phyloP scores from a whole-genome alignment of 1,140 invertebrate species.

The Penaeus chinensis region DNA sequence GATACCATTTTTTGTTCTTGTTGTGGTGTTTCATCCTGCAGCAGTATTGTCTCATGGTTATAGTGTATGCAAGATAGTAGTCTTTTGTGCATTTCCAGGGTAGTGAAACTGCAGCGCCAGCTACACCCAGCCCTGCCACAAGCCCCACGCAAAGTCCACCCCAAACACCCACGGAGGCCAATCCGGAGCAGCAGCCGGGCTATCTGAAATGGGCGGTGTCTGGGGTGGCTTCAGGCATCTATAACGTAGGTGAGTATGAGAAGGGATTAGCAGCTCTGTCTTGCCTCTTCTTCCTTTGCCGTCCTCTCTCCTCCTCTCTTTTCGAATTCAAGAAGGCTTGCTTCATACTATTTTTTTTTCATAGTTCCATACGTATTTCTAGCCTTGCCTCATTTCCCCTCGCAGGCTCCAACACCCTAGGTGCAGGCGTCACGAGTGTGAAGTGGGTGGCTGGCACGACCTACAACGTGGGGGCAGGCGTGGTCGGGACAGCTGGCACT shows the following conservation, averaged over 20 bases:
- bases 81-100: no score
- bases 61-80: no score
- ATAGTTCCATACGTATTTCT: neutral
- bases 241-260: conserved; percentile 51
- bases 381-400: no score
- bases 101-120: no score
- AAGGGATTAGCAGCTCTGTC: neutral
- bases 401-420: conserved; percentile 54
- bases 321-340: no score
- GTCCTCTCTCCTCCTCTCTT: neutral
- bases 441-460: conserved; percentile 64
- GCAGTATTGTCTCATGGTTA: no score
- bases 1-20: no score
- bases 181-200: conserved; percentile 30
- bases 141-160: neutral
- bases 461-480: conserved; percentile 59
- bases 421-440: conserved; percentile 57
- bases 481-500: conserved; percentile 57
- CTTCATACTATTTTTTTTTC: neutral
- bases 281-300: neutral
- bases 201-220: conserved; percentile 51
- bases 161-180: neutral
- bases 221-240: conserved; percentile 60
- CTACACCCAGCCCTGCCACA: neutral
- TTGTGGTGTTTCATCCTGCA: no score